Base-by-base conservation (phyloP, 1,140 invertebrate species). In the Ostrea denselamellosa region DNA sequence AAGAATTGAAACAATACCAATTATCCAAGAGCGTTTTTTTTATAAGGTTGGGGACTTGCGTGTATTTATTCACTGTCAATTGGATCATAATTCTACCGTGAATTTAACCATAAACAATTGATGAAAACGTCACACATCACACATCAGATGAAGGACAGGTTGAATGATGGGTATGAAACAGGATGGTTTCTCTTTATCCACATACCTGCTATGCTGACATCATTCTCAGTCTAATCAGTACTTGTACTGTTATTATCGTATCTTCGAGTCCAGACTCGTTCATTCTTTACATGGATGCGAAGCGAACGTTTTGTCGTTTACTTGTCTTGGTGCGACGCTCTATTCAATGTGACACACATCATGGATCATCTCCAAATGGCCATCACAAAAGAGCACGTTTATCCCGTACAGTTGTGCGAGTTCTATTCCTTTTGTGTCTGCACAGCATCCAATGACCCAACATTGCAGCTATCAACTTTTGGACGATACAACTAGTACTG, bases 271-370 rank as follows among this genome's bases (percentile, higher is more conserved):
- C 85, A 87, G 17, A 88, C 52, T 10, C 85, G 51, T 44, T 52
- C 85, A 8, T 90, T 90, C 51, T 90, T 90, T 58, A 65, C 56
- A 0, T 90, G 90, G 90, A 54, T 83, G 8, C 89, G 86, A 88
- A 89, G 90, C 44, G 90, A 90, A 65, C 83, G 90, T 51, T 90
- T 90, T 53, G 87, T 90, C 0, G 87, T 90, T 5, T 90, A 90
- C 83, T 77, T 90, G 83, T 89, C 89, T 10, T 1, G 87, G 12
- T 90, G 90, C 65, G 90, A 90, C 85, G 87, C 85, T 3, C 65
- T 89, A 0, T 90, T 89, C 85, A 90, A 90, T 22, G 52, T 90
- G 22, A 88, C 88, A 0, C 90, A 90, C 19, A 85, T 62, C 3
- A 81, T 88, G 34, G 90, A 89, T 28, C 90, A 90, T 81, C 17